These are phyloP conservation scores for Malacoraja senta DNA, from an alignment of 2,797 vertebrate genomes.

Conservation along the genomic window DNA sequence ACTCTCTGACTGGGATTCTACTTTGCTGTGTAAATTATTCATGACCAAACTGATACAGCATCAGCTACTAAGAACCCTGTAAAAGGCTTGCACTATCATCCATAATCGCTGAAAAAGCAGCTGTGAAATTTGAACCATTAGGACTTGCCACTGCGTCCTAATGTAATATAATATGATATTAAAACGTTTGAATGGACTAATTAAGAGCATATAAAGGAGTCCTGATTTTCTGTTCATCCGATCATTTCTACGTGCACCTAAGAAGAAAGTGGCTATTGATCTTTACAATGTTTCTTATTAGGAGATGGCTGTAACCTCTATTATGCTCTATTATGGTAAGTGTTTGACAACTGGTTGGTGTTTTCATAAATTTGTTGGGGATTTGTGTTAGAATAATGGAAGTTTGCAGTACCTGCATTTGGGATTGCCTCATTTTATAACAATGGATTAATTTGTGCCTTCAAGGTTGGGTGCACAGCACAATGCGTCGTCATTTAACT, in stretches of 20 bases:
- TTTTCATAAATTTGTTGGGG: neutral
- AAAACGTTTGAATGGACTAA: slow-evolving; percentile 69
- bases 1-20: slow-evolving; percentile 74
- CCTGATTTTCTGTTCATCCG: neutral
- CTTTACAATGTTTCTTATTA: neutral
- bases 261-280: slow-evolving; percentile 41
- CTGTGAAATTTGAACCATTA: slow-evolving; percentile 79
- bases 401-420: neutral
- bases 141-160: slow-evolving; percentile 70
- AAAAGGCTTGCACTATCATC: slow-evolving; percentile 79
- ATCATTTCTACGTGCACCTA: slow-evolving; percentile 47
- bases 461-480: neutral
- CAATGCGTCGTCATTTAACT: neutral
- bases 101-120: slow-evolving; percentile 75
- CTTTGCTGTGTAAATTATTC: slow-evolving; percentile 88
- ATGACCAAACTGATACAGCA: slow-evolving; percentile 69
- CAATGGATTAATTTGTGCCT: neutral
- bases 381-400: neutral
- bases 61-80: slow-evolving; percentile 65
- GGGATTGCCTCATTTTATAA: neutral
- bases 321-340: slow-evolving; percentile 46
- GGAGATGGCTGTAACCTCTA: slow-evolving; percentile 12
- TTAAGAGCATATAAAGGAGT: slow-evolving; percentile 62
- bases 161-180: slow-evolving; percentile 74
- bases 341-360: neutral